A percentile compares a stretch with the other conserved stretches of the same genome.
phyloP scores from a whole-genome alignment of 2,113 vertebrate species.

The Puffinus mauretanicus region DNA sequence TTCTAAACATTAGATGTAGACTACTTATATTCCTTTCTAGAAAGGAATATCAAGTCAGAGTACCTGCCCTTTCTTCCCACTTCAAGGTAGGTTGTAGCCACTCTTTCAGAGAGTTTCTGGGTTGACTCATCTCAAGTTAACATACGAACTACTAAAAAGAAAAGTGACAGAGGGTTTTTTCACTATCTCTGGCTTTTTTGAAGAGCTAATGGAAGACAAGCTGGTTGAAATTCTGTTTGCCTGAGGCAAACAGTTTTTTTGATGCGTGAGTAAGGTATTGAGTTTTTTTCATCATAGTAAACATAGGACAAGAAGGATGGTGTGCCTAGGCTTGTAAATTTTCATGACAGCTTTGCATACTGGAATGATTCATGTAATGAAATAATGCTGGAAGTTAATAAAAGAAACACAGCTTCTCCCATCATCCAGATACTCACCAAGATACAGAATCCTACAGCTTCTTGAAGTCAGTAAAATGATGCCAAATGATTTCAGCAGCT shows the following conservation, averaged over 20 bases:
- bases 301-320: neutral
- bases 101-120: neutral
- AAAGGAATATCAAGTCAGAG: neutral
- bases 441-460: neutral
- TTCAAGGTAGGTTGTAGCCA: neutral
- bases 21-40: neutral
- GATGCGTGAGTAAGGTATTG: neutral
- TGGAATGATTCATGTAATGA: conserved; percentile 18
- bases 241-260: neutral
- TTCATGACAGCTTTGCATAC: conserved; percentile 36
- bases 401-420: neutral
- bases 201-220: neutral
- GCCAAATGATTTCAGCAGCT: neutral
- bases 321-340: conserved; percentile 49
- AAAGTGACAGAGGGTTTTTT: neutral
- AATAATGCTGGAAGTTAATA: conserved; percentile 35
- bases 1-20: neutral
- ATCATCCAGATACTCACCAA: neutral
- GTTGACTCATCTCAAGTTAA: neutral
- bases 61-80: neutral
- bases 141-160: neutral
- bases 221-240: conserved; percentile 5
- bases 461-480: neutral
- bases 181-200: neutral
- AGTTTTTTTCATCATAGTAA: conserved; percentile 17